Evolutionary conservation across 1,140 invertebrate species (phyloP), one percentile per base, ranked within the genome.

Genomic region (Anoplophora glabripennis): DNA sequence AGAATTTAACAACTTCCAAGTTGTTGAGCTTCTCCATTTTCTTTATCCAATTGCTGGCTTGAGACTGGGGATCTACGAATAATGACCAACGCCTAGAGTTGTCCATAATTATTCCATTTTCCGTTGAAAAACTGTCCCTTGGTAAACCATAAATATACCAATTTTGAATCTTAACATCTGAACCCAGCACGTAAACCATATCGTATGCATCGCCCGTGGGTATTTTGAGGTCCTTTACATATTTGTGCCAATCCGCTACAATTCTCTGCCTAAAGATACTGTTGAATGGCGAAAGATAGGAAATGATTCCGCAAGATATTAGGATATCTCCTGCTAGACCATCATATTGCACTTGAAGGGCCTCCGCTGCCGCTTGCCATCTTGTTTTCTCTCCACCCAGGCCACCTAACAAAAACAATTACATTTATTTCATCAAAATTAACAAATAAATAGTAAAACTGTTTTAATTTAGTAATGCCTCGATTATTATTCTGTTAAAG

Each of bases 11-110:
- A 7, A 93, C 80, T 69, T 86, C 81, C 10, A 96, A 69, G 42
- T 89, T 86, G 76, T 92, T 92, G 0, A 80, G 77, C 69, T 90
- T 92, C 76, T 96, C 92, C 88, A 94, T 89, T 64, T 86, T 91
- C 75, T 92, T 92, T 7, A 97, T 87, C 93, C 93, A 97, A 72
- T 91, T 90, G 73, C 92, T 94, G 3, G 93, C 94, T 76, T 96
- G 94, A 21, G 86, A 86, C 78, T 76, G 72, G 1, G 94, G 93
- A 81, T 96, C 94, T 59, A 96, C 89, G 67, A 96, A 86, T 41
- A 97, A 77, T 11, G 92, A 93, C 85, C 90, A 96, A 66, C 90
- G 78, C 72, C 84, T 84, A 0, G 87, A 88, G 59, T 80, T 87
- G 63, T 86, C 81, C 77, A 92, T 88, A 63, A 96, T 95, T 14